Conservation (phyloP, 2,797 vertebrate genomes). For the Micropoecilia bifurca region DNA sequence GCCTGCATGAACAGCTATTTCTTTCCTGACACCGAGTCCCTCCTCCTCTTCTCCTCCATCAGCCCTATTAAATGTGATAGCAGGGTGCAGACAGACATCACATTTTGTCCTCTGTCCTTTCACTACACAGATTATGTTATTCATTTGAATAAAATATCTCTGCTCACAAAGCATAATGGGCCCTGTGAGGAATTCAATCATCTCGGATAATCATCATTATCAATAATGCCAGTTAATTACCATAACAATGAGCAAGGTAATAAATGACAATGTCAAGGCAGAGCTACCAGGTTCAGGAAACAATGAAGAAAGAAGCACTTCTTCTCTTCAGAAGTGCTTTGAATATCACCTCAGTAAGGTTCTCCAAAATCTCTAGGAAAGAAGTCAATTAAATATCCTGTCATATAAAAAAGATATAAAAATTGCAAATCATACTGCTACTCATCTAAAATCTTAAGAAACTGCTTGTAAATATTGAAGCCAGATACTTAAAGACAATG, state of each 20-base stretch:
- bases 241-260: conserved; percentile 81
- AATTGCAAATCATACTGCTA: conserved; percentile 4
- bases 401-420: conserved; percentile 32
- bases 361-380: conserved; percentile 36
- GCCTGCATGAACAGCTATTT: conserved; percentile 43
- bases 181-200: conserved; percentile 81
- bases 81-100: conserved; percentile 66
- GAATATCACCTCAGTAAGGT: conserved; percentile 45
- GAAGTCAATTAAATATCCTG: conserved; percentile 40
- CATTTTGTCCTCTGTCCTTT: conserved; percentile 69
- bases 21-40: conserved; percentile 55
- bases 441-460: conserved; percentile 36
- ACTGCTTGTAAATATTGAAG: neutral
- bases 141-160: conserved; percentile 81
- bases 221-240: conserved; percentile 85
- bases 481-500: neutral
- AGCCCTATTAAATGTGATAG: conserved; percentile 57
- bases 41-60: conserved; percentile 32
- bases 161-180: conserved; percentile 75
- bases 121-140: conserved; percentile 69
- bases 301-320: conserved; percentile 44
- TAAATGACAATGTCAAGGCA: conserved; percentile 76
- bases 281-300: conserved; percentile 59
- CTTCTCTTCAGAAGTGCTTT: conserved; percentile 27
- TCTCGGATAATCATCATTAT: conserved; percentile 82